Percentiles rank a stretch among this genome's conserved stretches.
Conservation (phyloP, 2,888 invertebrate species). For the Fissipunctia ypsillon region DNA sequence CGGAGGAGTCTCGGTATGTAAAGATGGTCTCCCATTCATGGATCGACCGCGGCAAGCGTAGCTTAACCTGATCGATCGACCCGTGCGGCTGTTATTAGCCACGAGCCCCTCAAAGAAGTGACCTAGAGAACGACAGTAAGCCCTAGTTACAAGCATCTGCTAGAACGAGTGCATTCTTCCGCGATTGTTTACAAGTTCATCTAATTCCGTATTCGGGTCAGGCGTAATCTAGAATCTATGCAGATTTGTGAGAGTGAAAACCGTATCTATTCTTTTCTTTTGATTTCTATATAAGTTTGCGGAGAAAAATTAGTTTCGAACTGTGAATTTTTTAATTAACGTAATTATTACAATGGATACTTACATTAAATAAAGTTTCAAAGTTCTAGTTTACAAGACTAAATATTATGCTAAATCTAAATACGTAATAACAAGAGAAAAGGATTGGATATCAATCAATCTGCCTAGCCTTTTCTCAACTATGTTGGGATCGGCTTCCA, state of each 20-base stretch:
- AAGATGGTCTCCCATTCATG: too few species aligned
- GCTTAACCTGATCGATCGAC: too few species aligned
- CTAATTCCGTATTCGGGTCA: conserved; percentile 53
- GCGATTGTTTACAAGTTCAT: conserved; percentile 45
- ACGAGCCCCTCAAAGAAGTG: too few species aligned
- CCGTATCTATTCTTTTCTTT: too few species aligned
- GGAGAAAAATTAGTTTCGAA: not conserved
- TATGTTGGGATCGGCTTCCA: too few species aligned
- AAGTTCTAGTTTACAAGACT: not conserved
- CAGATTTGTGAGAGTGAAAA: conserved; percentile 14
- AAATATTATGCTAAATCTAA: not conserved
- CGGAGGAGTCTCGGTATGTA: too few species aligned
- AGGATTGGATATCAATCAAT: not conserved
- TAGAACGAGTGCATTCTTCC: conserved; percentile 17
- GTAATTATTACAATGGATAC: not conserved
- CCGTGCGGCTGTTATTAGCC: too few species aligned
- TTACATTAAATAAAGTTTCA: not conserved
- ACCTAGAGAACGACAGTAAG: not conserved
- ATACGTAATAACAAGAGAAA: not conserved
- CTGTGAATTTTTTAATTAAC: too few species aligned
- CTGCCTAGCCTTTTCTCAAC: too few species aligned
- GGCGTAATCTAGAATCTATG: conserved; percentile 14
- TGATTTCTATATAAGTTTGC: too few species aligned
- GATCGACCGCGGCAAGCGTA: too few species aligned
- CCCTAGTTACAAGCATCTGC: conserved; percentile 13